Base-by-base conservation (phyloP, 2,888 invertebrate genomes). In the Caenorhabditis zanzibari region DNA sequence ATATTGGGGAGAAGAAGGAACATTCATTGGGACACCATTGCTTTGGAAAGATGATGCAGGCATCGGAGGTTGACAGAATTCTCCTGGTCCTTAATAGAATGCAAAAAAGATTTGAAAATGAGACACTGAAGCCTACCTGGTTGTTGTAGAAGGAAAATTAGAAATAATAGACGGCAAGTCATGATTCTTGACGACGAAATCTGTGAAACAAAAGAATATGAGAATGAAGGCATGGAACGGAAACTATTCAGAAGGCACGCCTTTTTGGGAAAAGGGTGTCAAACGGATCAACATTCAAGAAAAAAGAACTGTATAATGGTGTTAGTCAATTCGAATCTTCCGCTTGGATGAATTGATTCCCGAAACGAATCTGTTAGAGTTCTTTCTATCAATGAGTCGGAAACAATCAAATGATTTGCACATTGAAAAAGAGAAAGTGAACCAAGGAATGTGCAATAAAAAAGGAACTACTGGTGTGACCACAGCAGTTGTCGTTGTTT, bases 21-120 rank as follows among this genome's bases (percentile, higher is more conserved):
- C 80, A 10, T n/a, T 64, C 58, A 71, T 68, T 4, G 84, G 58
- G 7, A 76, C 35, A 6, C 68, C 71, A 32, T 74, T 74, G 5
- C 28, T 59, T 81, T 84, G 84, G 41, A 66, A 84, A 1, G 75
- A 79, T n/a, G 74, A 79, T 1, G 74, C 74, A 0, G 83, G 75
- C 75, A 84, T 84, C 4, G 84, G 84, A 0, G 84, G 84, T 61
- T 84, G 84, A 63, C 84, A 84, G 0, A 76, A 58, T 12, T 69
- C 69, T 9, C 63, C 63, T 19, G 59, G 69, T 16, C 56, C 71
- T 71, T n/a, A 1, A 68, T 22, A 6, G n/a, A 1, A 44, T 2
- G 10, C 16, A 26, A 9, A 32, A 22, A 10, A 32, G 6, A 6
- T 14, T 26, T 24, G 1, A 12, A 14, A 58, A 7, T 59, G 6